A percentile compares a stretch with the other conserved stretches of the same genome.
These are phyloP conservation scores for Cassiopea andromeda DNA, from an alignment of 30 jellyfish, hydroid and myxozoan genomes.

Conservation along the genomic window DNA sequence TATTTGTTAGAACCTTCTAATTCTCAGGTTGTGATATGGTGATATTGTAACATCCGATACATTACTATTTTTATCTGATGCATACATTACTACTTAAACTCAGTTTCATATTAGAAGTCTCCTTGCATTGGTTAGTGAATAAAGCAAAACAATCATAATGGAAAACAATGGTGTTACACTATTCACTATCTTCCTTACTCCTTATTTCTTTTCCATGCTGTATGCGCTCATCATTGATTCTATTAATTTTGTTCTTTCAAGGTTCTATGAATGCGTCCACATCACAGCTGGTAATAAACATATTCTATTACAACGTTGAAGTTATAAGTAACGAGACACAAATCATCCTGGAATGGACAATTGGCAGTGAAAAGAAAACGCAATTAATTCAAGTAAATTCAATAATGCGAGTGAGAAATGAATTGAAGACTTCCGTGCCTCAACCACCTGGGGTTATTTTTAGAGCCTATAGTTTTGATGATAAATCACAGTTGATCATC, in stretches of 20 bases:
- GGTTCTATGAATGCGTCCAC: slow-evolving; percentile 63
- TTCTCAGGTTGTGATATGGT: too few species aligned
- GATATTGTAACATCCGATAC: too few species aligned
- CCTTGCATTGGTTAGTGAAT: too few species aligned
- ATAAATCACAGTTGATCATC: slow-evolving; percentile 75
- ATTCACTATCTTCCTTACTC: neutral
- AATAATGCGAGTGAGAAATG: slow-evolving; percentile 94
- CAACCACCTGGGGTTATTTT: slow-evolving; percentile 98
- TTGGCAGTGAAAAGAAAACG: slow-evolving; percentile 87
- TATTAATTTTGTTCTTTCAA: slow-evolving; percentile 3
- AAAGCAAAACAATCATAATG: too few species aligned
- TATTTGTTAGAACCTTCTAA: too few species aligned
- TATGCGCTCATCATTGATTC: too few species aligned
- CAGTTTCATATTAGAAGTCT: too few species aligned
- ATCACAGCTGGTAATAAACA: slow-evolving; percentile 67
- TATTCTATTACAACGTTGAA: slow-evolving; percentile 95
- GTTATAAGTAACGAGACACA: slow-evolving; percentile 86
- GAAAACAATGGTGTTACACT: neutral
- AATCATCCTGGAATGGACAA: slow-evolving; percentile 91
- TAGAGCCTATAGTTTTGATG: slow-evolving; percentile 74
- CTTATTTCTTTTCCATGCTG: too few species aligned
- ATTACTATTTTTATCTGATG: too few species aligned
- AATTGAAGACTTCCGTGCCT: slow-evolving; percentile 91
- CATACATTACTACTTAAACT: too few species aligned
- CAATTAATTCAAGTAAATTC: slow-evolving; percentile 77